A percentile compares a stretch with the other conserved stretches of the same genome.
phyloP scores from a whole-genome alignment of 1,140 invertebrate species.

The Maniola jurtina region DNA sequence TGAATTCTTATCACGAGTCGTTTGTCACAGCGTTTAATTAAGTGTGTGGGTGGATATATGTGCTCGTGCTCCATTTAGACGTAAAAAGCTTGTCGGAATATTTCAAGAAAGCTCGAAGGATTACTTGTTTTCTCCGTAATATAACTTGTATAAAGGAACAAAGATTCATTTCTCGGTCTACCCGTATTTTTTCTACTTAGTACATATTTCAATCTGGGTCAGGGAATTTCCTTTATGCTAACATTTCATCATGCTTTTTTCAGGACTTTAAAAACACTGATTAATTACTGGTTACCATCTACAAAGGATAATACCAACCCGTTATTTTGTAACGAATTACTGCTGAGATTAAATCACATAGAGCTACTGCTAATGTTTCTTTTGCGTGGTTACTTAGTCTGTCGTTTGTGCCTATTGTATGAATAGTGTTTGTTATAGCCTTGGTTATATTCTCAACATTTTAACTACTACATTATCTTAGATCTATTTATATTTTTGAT shows the following conservation, averaged over 20 bases:
- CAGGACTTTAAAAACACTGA: slow-evolving; percentile 1
- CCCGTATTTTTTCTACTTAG: slow-evolving; percentile 8
- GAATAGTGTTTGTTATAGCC: no score
- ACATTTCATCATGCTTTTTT: slow-evolving; percentile 2
- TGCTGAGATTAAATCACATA: no score
- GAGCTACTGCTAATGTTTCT: no score
- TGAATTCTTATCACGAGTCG: slow-evolving; percentile 25
- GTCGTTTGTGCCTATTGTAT: no score
- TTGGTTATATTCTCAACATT: no score
- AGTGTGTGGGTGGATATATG: slow-evolving; percentile 30
- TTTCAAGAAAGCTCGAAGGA: slow-evolving; percentile 20
- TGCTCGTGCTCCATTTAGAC: slow-evolving; percentile 22
- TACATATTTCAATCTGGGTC: background rate
- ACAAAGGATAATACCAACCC: background rate
- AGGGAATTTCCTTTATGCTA: background rate
- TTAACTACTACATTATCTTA: no score
- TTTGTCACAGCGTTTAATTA: slow-evolving; percentile 37
- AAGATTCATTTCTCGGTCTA: slow-evolving; percentile 6
- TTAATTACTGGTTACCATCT: background rate
- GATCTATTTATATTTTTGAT: no score
- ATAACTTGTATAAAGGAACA: slow-evolving; percentile 9
- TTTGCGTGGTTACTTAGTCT: no score
- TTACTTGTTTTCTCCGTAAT: slow-evolving; percentile 6
- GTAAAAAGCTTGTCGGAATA: slow-evolving; percentile 21
- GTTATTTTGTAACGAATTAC: background rate